phyloP scores from a whole-genome alignment of 2,797 vertebrate genomes.

The Holocentrus rufus region DNA sequence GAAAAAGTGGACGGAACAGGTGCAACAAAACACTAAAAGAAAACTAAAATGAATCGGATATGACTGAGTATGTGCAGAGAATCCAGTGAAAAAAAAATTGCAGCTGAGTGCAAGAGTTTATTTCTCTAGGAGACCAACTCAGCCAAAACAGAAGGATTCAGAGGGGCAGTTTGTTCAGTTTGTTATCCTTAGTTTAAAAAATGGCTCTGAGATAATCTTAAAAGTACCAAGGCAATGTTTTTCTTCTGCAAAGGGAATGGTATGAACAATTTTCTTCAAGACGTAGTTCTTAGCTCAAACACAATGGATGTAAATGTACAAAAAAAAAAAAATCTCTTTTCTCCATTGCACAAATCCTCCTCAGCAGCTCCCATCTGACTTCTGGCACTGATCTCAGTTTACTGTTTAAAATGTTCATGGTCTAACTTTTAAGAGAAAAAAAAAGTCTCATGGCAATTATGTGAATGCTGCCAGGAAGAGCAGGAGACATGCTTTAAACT shows the following conservation, averaged over 20 bases:
- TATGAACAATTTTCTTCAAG: constrained; percentile 20
- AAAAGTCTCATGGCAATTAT: constrained; percentile 24
- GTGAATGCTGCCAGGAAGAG: constrained; percentile 27
- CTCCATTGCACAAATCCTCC: constrained; percentile 29
- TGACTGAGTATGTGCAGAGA: background rate
- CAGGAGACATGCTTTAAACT: constrained; percentile 29
- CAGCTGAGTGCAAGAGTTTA: background rate
- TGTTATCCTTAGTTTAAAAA: constrained; percentile 18
- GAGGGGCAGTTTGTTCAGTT: background rate
- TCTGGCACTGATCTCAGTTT: constrained; percentile 33
- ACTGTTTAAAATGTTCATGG: constrained; percentile 21
- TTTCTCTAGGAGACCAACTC: constrained; percentile 15
- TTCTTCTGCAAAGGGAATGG: background rate
- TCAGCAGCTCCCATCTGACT: constrained; percentile 14
- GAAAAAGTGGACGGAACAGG: background rate
- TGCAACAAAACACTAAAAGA: background rate
- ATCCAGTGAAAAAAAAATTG: constrained; percentile 1
- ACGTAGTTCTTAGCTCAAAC: constrained; percentile 14
- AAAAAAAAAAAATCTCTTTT: constrained; percentile 3
- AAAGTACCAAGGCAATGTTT: constrained; percentile 13
- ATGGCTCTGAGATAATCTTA: constrained; percentile 2
- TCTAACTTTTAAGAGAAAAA: constrained; percentile 12
- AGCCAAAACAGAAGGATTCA: constrained; percentile 18
- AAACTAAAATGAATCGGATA: constrained; percentile 6
- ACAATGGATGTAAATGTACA: constrained; percentile 16